Conservation (phyloP, 2,113 vertebrate genomes). For the Propithecus coquereli region DNA sequence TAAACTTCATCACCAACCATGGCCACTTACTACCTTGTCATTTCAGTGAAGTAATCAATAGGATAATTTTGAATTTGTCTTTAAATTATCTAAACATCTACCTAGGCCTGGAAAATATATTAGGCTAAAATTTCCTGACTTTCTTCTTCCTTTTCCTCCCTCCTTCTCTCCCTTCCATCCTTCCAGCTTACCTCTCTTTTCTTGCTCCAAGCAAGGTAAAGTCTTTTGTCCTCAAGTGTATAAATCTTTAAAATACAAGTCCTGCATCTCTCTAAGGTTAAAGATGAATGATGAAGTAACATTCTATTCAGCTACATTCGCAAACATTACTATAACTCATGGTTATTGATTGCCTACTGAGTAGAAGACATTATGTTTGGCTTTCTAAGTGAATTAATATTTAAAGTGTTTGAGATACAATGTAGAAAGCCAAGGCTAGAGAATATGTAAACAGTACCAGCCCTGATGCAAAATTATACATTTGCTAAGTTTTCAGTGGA, state of each 20-base stretch:
- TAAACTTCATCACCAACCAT: not conserved
- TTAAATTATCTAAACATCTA: not conserved
- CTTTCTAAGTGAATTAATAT: slow-evolving; percentile 62
- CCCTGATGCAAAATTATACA: not conserved
- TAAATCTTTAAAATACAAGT: slow-evolving; percentile 32
- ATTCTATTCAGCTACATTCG: not conserved
- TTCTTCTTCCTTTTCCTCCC: not conserved
- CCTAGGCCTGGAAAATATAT: no score
- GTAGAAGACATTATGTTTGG: slow-evolving; percentile 43
- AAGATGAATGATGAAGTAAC: slow-evolving; percentile 4
- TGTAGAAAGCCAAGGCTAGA: not conserved
- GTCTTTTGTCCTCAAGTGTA: not conserved
- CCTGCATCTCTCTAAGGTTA: not conserved
- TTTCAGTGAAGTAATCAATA: not conserved
- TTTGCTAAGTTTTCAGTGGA: slow-evolving; percentile 5
- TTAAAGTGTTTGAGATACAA: slow-evolving; percentile 53
- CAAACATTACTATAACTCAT: slow-evolving; percentile 43
- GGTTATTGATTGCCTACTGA: slow-evolving; percentile 47
- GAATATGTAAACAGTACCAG: slow-evolving; percentile 26
- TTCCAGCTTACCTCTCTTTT: not conserved
- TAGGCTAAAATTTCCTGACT: not conserved
- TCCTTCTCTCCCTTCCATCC: not conserved
- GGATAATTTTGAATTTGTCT: not conserved
- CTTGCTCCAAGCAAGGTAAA: not conserved
- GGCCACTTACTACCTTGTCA: not conserved